Percentiles rank a stretch among this genome's conserved stretches.
These are phyloP conservation scores for Aplochiton taeniatus DNA, from an alignment of 2,797 vertebrate genomes.

Conservation along the genomic window DNA sequence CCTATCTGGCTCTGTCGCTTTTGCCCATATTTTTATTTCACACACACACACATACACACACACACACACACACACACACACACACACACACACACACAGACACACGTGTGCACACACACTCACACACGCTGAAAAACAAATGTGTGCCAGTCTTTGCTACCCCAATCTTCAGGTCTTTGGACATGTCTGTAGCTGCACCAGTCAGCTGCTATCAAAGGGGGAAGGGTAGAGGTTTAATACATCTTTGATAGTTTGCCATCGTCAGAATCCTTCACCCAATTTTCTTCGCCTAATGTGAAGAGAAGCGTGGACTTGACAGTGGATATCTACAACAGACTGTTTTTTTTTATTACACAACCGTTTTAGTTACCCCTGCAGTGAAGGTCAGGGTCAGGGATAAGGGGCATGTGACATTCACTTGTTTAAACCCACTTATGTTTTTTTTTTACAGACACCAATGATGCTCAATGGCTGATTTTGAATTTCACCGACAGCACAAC, in stretches of 20 bases:
- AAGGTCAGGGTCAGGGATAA: constrained; percentile 12
- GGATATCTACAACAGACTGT: constrained; percentile 21
- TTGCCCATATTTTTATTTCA: not conserved
- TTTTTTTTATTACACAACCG: constrained; percentile 23
- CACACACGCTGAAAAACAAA: constrained; percentile 18
- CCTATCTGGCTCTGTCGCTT: not conserved
- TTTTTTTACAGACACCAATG: not conserved
- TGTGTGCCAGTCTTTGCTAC: constrained; percentile 32
- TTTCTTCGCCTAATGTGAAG: constrained; percentile 16
- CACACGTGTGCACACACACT: constrained; percentile 21
- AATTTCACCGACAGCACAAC: constrained; percentile 7
- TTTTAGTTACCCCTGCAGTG: constrained; percentile 2
- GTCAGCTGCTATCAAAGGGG: constrained; percentile 25
- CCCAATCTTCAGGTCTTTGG: constrained; percentile 34
- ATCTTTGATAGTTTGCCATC: constrained; percentile 34
- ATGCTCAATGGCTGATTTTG: not conserved
- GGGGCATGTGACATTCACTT: constrained; percentile 5
- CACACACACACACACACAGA: constrained; percentile 14
- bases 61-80: constrained; percentile 4
- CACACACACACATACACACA: constrained; percentile 13
- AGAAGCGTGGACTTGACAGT: constrained; percentile 28
- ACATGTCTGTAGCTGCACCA: constrained; percentile 47
- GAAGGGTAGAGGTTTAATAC: constrained; percentile 39
- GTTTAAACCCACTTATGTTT: constrained; percentile 8
- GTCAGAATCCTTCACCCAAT: constrained; percentile 36